Percentiles rank a stretch among this genome's conserved stretches.
Evolutionary conservation across 2,797 vertebrate genomes (phyloP).

Genomic region (Brachyalestes nurse): DNA sequence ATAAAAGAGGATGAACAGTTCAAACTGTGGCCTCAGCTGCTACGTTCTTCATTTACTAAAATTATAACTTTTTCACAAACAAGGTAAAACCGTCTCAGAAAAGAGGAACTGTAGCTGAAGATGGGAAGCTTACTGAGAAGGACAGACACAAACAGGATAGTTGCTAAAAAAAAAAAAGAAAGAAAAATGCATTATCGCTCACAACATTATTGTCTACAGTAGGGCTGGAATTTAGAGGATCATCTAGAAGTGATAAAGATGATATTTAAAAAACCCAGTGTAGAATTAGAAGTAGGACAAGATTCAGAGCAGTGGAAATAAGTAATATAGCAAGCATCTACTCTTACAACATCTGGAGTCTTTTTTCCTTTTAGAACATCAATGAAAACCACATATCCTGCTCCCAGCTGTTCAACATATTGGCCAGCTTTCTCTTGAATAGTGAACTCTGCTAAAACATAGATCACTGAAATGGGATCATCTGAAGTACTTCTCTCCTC

Average conservation of each 20-base stretch:
- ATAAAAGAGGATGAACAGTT: not conserved
- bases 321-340: not conserved
- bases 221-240: too few relatives aligned
- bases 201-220: not conserved
- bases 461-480: not conserved
- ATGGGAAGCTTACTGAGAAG: slow-evolving; percentile 6
- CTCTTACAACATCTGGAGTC: not conserved
- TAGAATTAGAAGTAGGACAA: too few relatives aligned
- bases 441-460: not conserved
- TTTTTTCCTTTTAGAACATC: not conserved
- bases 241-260: not conserved
- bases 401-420: not conserved
- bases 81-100: not conserved
- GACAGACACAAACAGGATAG: slow-evolving; percentile 16
- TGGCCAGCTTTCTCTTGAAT: not conserved
- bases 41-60: not conserved
- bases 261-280: not conserved
- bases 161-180: not conserved
- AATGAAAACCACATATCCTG: not conserved
- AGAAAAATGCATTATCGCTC: too few relatives aligned
- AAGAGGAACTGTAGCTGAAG: not conserved
- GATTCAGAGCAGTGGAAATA: not conserved
- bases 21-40: not conserved
- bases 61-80: not conserved
- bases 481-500: not conserved